phyloP scores from a whole-genome alignment of 2,797 vertebrate genomes.

The Anguilla megastoma region DNA sequence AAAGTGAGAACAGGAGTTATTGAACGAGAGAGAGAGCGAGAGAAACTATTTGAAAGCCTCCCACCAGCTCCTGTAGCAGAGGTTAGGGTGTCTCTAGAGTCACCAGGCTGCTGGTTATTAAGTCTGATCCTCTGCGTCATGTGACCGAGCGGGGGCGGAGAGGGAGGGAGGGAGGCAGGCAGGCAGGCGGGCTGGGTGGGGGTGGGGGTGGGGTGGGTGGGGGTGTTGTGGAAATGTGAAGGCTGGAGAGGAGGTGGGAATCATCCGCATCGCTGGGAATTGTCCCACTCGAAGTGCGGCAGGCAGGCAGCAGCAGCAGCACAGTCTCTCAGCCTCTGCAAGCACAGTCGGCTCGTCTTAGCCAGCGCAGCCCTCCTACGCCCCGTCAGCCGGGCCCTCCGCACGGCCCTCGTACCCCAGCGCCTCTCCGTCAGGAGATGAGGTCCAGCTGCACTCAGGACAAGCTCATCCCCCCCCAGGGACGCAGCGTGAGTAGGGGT shows the following conservation, averaged over 20 bases:
- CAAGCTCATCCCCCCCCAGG: conserved; percentile 62
- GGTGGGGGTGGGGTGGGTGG: conserved; percentile 22
- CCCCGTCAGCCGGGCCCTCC: neutral
- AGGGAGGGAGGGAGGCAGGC: neutral
- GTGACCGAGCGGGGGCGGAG: conserved; percentile 28
- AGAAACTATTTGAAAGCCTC: neutral
- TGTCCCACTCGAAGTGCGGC: conserved; percentile 45
- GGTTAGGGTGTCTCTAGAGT: conserved; percentile 37
- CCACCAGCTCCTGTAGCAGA: conserved; percentile 22
- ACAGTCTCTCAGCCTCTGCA: conserved; percentile 9
- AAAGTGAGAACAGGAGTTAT: neutral
- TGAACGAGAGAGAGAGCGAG: neutral
- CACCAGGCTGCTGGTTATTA: conserved; percentile 50
- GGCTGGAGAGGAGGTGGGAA: conserved; percentile 39
- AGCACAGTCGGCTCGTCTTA: neutral
- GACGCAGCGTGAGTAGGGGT: conserved; percentile 65
- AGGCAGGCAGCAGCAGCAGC: neutral
- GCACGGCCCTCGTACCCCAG: conserved; percentile 30
- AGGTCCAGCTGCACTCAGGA: conserved; percentile 73
- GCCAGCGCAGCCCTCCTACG: conserved; percentile 31
- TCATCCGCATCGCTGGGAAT: conserved; percentile 58
- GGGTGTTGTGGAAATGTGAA: conserved; percentile 35
- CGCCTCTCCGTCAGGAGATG: conserved; percentile 62
- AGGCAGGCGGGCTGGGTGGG: conserved; percentile 2
- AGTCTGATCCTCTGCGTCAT: conserved; percentile 39